A percentile compares a stretch with the other conserved stretches of the same genome.
Conservation (phyloP, 64 coral and sea anemone species). For the Orbicella faveolata region DNA sequence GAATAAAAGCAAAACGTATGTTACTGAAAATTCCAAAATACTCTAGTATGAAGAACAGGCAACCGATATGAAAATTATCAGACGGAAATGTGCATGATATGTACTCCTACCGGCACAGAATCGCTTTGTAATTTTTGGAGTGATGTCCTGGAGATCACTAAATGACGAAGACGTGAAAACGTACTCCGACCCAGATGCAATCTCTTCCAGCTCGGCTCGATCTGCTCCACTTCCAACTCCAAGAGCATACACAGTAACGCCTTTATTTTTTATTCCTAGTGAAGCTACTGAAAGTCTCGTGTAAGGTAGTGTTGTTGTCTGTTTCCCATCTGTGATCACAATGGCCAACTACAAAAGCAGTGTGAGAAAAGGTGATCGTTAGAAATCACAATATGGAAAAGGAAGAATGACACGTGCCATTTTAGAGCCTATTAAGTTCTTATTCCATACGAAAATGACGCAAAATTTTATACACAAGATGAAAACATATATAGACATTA, state of each 20-base stretch:
- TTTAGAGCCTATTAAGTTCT: too few relatives aligned
- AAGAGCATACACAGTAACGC: conserved; percentile 20
- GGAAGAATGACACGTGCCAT: too few relatives aligned
- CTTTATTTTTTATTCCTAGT: conserved; percentile 31
- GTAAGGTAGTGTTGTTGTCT: conserved; percentile 10
- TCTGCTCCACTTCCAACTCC: conserved; percentile 16
- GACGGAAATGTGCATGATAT: too few relatives aligned
- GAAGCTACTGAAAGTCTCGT: conserved; percentile 17
- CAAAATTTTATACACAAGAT: background rate
- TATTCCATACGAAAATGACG: background rate
- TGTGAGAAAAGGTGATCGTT: background rate
- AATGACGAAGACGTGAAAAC: conserved; percentile 35
- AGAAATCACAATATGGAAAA: too few relatives aligned
- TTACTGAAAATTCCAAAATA: background rate
- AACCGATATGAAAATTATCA: too few relatives aligned
- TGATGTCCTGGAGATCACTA: conserved; percentile 33
- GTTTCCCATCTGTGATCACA: conserved; percentile 36
- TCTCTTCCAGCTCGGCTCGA: conserved; percentile 1
- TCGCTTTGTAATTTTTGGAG: background rate
- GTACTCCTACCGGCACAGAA: background rate
- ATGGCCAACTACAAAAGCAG: background rate
- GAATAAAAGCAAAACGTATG: background rate
- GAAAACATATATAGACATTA: background rate
- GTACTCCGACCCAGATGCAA: conserved; percentile 5
- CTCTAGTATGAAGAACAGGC: background rate